Base-by-base conservation (phyloP, 2,888 invertebrate species). In the Scaptomyza parva region DNA sequence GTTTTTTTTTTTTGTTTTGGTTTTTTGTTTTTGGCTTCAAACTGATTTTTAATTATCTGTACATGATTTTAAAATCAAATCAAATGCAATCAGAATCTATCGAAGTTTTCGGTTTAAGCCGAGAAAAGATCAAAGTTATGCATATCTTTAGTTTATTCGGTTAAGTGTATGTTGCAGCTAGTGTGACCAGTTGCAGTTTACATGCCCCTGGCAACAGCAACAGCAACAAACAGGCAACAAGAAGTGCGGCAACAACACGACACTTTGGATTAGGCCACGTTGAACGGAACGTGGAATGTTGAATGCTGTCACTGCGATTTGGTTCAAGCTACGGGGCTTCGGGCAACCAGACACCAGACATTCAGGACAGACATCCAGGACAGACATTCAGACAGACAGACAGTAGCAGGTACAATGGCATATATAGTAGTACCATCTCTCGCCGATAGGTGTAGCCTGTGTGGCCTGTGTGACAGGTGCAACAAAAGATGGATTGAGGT, bases 261-360 rank as follows among this genome's bases (percentile, higher is more conserved):
- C 76, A 70, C 47, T 60, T 55, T 43, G 60, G 78, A 76, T 76
- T 69, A 77, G 74, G 64, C 70, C 48, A 59, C 51, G 63, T 63
- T 62, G 67, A 50, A 58, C 52, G 55, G 65, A 47, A 57, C 53
- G 57, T 67, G 39, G 52, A 58, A 72, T 54, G 58, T 51, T 74
- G 75, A 75, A 70, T 72, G 75, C 60, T 73, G 70, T 75, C 70
- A 60, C 60, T 70, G 60, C 50, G 76, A 55, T 75, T 70, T 69
- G 59, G 55, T 55, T 48, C 50, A 40, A 26, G 68, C 50, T 37
- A 24, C 41, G 41, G 41, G 26, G 68, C 48, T 37, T 37, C 44
- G 35, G 44, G 48, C 52, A 30, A 40, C 33, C 30, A 43, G 54
- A 41, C 59, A 57, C n/a, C n/a, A n/a, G n/a, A n/a, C n/a, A n/a